Conservation (phyloP, 2,797 vertebrate genomes). For the Argentina silus region DNA sequence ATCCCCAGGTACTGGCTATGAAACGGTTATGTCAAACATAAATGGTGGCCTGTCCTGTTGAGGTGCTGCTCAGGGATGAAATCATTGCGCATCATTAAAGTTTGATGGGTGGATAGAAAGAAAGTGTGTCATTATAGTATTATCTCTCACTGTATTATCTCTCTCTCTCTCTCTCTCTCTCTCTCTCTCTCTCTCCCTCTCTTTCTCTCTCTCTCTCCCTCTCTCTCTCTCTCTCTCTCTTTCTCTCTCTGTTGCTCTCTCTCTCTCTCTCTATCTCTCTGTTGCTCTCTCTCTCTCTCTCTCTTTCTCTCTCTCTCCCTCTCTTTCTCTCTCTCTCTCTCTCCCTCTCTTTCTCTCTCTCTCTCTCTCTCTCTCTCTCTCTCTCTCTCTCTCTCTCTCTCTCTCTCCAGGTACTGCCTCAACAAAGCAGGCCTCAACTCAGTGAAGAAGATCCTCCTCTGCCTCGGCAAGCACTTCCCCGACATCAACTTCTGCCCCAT, state of each 20-base stretch:
- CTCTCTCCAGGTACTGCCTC: conserved; percentile 81
- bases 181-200: too few species aligned
- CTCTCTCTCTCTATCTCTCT: too few species aligned
- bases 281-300: too few species aligned
- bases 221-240: too few species aligned
- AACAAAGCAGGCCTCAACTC: conserved; percentile 79
- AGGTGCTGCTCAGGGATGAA: background rate
- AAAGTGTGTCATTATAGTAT: background rate
- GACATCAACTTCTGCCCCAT: conserved; percentile 86
- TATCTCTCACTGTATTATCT: too few species aligned
- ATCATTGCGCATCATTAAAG: background rate
- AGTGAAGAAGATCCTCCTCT: conserved; percentile 85
- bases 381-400: background rate
- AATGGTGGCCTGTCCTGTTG: background rate
- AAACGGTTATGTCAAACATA: background rate
- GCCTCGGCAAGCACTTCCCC: conserved; percentile 76
- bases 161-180: too few species aligned
- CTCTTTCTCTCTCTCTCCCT: too few species aligned
- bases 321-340: too few species aligned
- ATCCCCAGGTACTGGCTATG: conserved; percentile 79
- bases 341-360: too few species aligned
- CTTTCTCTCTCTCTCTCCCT: too few species aligned
- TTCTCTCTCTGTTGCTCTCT: too few species aligned
- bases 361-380: too few species aligned
- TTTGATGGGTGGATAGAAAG: background rate